Evolutionary conservation across 2,888 invertebrate genomes (phyloP), one percentile per base, ranked within the genome.

Genomic region (Hylaea fasciaria): DNA sequence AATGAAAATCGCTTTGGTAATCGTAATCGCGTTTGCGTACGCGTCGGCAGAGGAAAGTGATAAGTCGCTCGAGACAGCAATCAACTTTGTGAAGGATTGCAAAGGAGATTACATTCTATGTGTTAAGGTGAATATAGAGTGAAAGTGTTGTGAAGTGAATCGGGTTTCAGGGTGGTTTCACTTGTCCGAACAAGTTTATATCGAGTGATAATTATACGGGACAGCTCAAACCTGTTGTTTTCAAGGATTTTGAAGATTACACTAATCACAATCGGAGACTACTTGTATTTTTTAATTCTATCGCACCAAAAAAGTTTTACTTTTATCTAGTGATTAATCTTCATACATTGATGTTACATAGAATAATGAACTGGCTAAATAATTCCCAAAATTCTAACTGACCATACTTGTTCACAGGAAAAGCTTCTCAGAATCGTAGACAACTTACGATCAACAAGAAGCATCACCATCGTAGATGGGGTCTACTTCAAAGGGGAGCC

Each of bases 31-130:
- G 28, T 87, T 88, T 71, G 89, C 89, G 40, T 81, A 89, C 50
- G 89, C 82, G 46, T 79, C 82, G 2, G 89, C 90, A 0, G 89
- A 93, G 44, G 87, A 88, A 54, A 84, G 89, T 73, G 93, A 94
- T 65, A 94, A 93, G 40, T 89, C 91, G 44, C 83, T 95, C 79
- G 94, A 94, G 70, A 94, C 94, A 43, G 95, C 95, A 10, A 89
- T 95, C 61, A 93, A 93, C 79, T 94, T 96, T 83, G 91, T 96
- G 65, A 94, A 95, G 89, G 95, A 95, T 77, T 96, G 96, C 85
- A 92, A 93, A 72, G 94, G 94, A 75, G 94, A 95, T 73, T 93
- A 96, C 85, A 89, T 94, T 66, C 81, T 95, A 74, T 96, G 96
- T 91, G 92, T 96, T 76, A 96, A 96, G 94, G 96, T 96, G 77